Percentiles rank a stretch among this genome's conserved stretches.
Evolutionary conservation across 2,113 vertebrate species (phyloP).

Genomic region (Gila orcuttii): DNA sequence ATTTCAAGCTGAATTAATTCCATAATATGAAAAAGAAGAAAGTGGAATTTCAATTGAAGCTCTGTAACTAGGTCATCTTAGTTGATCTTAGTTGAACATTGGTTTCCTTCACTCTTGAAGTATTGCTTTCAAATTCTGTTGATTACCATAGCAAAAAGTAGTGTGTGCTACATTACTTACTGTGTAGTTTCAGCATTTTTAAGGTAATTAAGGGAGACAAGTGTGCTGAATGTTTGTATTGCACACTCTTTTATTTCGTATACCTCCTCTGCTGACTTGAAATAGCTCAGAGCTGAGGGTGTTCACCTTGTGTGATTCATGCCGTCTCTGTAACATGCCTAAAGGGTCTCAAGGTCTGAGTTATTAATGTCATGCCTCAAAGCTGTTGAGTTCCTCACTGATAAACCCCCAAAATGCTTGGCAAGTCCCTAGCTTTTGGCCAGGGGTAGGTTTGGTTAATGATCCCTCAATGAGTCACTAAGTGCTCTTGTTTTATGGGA

Average conservation of each 20-base stretch:
- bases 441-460: constrained; percentile 33
- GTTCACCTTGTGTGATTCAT: not conserved
- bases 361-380: constrained; percentile 1
- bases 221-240: not conserved
- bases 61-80: constrained; percentile 25
- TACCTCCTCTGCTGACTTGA: constrained; percentile 18
- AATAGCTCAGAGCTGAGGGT: constrained; percentile 7
- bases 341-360: not conserved
- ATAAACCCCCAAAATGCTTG: not conserved
- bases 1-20: not conserved
- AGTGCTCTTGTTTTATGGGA: not conserved
- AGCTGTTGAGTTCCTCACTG: not conserved
- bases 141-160: not conserved
- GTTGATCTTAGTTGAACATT: not conserved
- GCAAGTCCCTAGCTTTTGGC: not conserved
- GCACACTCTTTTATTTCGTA: not conserved
- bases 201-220: constrained; percentile 11
- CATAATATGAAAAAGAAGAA: not conserved
- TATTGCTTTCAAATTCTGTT: not conserved
- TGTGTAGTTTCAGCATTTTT: constrained; percentile 7
- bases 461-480: constrained; percentile 26
- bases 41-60: not conserved
- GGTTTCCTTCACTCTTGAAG: not conserved
- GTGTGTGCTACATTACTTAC: constrained; percentile 4
- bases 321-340: not conserved